Evolutionary conservation across 1,140 invertebrate species (phyloP).

Genomic region (Zaprionus lachaisei): DNA sequence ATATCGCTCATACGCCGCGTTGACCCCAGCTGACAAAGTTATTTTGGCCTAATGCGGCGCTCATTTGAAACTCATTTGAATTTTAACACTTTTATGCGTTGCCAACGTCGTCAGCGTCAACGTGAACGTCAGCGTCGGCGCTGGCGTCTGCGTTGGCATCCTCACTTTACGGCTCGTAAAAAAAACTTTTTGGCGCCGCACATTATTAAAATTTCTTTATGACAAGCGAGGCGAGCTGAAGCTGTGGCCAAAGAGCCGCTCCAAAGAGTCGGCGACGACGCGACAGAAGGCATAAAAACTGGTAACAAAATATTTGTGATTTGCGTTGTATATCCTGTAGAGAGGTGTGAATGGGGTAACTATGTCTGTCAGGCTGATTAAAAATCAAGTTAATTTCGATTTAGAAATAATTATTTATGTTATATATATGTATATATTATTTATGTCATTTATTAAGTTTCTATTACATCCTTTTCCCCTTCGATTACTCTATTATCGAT

Average conservation of each 20-base stretch:
- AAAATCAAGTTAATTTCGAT: not conserved
- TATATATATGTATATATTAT: no score
- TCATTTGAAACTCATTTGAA: conserved; percentile 78
- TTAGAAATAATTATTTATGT: not conserved
- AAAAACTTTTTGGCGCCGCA: conserved; percentile 81
- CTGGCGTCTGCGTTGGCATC: conserved; percentile 13
- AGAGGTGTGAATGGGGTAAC: not conserved
- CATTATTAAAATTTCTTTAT: conserved; percentile 84
- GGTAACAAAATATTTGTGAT: conserved; percentile 80
- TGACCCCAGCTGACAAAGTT: conserved; percentile 60
- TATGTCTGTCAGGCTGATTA: not conserved
- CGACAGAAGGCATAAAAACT: conserved; percentile 82
- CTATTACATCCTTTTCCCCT: no score
- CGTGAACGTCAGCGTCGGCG: conserved; percentile 7
- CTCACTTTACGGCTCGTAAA: conserved; percentile 69
- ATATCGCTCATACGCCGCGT: conserved; percentile 65
- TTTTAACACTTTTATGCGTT: conserved; percentile 76
- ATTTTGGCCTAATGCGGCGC: conserved; percentile 54
- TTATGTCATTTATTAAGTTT: no score
- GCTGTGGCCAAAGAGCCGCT: conserved; percentile 48
- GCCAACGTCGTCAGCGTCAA: not conserved
- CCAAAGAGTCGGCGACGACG: conserved; percentile 59
- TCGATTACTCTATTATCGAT: not conserved
- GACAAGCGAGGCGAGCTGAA: conserved; percentile 63
- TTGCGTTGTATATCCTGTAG: conserved; percentile 35